phyloP scores from a whole-genome alignment of 2,888 invertebrate genomes.

The Hirtodrosophila confusa region DNA sequence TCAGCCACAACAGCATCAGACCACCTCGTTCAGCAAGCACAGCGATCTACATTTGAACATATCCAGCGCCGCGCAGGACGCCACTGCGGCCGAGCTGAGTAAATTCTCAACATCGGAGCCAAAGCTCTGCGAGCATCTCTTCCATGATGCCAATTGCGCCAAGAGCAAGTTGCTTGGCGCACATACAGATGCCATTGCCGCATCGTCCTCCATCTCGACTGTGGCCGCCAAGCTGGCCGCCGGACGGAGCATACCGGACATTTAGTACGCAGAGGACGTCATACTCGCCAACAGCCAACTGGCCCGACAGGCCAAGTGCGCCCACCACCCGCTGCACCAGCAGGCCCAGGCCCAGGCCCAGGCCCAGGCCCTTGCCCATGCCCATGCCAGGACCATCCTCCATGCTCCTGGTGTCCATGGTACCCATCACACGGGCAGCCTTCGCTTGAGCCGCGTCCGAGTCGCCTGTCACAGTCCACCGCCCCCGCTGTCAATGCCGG shows the following conservation, averaged over 20 bases:
- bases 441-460: constrained; percentile 56
- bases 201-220: constrained; percentile 19
- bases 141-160: constrained; percentile 84
- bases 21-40: constrained; percentile 83
- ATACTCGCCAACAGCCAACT: constrained; percentile 82
- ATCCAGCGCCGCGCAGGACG: constrained; percentile 48
- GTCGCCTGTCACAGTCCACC: constrained; percentile 80
- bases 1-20: constrained; percentile 67
- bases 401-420: constrained; percentile 18
- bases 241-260: constrained; percentile 82
- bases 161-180: constrained; percentile 76
- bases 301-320: constrained; percentile 66
- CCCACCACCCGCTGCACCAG: constrained; percentile 68
- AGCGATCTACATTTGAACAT: constrained; percentile 82
- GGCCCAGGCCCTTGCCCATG: no score
- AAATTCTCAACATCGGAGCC: constrained; percentile 84
- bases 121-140: constrained; percentile 83
- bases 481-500: constrained; percentile 35
- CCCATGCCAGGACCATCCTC: constrained; percentile 25
- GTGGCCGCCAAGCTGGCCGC: constrained; percentile 54
- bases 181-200: constrained; percentile 22
- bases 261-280: constrained; percentile 84
- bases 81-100: constrained; percentile 69
- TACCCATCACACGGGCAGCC: constrained; percentile 51
- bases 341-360: constrained; percentile 45